Conservation (phyloP, 2,888 invertebrate species). For the Papilio protenor region DNA sequence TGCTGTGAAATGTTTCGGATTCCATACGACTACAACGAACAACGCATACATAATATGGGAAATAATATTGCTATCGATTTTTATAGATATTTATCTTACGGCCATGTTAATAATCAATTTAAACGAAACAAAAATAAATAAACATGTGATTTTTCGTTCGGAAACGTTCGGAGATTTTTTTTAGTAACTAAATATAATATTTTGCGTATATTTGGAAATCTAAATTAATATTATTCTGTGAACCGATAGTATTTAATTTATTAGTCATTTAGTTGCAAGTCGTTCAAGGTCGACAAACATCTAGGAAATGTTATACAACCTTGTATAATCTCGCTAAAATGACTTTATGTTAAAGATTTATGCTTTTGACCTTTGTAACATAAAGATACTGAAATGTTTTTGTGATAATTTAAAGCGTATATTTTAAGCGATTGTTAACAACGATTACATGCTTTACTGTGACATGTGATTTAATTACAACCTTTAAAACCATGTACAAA, state of each 20-base stretch:
- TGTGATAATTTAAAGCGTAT: neutral
- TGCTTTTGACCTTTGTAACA: neutral
- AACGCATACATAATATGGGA: slow-evolving; percentile 9
- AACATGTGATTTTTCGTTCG: too few species aligned
- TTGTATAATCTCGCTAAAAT: neutral
- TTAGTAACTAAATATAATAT: too few species aligned
- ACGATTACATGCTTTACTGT: neutral
- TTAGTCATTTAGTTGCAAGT: neutral
- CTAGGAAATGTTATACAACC: slow-evolving; percentile 24
- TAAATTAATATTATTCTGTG: neutral
- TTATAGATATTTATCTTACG: neutral
- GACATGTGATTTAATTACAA: too few species aligned
- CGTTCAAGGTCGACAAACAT: slow-evolving; percentile 5
- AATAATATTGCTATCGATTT: neutral
- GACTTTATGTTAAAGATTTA: neutral
- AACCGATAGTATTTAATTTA: neutral
- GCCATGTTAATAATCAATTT: too few species aligned
- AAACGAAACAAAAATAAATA: too few species aligned
- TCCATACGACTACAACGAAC: neutral
- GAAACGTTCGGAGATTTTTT: too few species aligned
- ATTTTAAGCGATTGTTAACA: neutral
- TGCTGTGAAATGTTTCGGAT: slow-evolving; percentile 18
- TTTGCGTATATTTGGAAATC: too few species aligned
- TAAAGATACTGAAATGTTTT: neutral
- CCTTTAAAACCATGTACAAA: too few species aligned